phyloP scores from a whole-genome alignment of 2,113 vertebrate species.

The Ammodytes dubius region DNA sequence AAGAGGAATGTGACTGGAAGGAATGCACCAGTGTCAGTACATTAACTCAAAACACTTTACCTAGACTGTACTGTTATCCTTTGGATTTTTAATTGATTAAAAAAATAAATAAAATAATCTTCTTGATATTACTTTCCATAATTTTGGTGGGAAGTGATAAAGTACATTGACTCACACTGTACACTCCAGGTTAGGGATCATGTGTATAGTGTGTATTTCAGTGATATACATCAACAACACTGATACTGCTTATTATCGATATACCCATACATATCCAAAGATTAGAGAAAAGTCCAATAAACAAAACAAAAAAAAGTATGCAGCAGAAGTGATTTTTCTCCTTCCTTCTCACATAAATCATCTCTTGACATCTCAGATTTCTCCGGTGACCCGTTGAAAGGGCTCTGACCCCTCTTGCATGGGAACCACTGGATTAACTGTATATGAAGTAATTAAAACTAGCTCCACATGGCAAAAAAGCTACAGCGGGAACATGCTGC shows the following conservation, averaged over 20 bases:
- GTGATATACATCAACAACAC: too few relatives aligned
- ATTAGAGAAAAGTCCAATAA: neutral
- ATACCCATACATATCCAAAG: too few relatives aligned
- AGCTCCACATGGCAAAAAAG: neutral
- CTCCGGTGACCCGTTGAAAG: neutral
- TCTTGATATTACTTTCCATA: too few relatives aligned
- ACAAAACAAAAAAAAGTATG: neutral
- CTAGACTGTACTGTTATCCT: too few relatives aligned
- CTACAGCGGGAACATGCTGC: neutral
- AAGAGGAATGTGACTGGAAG: slow-evolving; percentile 57
- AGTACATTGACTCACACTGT: slow-evolving; percentile 6
- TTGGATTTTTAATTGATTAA: too few relatives aligned
- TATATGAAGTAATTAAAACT: neutral
- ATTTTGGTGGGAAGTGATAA: slow-evolving; percentile 5
- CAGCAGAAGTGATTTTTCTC: neutral
- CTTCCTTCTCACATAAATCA: neutral
- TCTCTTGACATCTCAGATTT: neutral
- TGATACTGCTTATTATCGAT: too few relatives aligned
- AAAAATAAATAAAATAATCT: too few relatives aligned
- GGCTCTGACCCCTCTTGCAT: neutral
- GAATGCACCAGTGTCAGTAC: slow-evolving; percentile 13
- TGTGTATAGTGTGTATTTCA: too few relatives aligned
- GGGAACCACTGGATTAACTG: slow-evolving; percentile 1
- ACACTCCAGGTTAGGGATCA: neutral
- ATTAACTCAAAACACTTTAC: too few relatives aligned